These are phyloP conservation scores for Lepidochitona cinerea DNA, from an alignment of 2,888 invertebrate genomes.

Conservation along the genomic window DNA sequence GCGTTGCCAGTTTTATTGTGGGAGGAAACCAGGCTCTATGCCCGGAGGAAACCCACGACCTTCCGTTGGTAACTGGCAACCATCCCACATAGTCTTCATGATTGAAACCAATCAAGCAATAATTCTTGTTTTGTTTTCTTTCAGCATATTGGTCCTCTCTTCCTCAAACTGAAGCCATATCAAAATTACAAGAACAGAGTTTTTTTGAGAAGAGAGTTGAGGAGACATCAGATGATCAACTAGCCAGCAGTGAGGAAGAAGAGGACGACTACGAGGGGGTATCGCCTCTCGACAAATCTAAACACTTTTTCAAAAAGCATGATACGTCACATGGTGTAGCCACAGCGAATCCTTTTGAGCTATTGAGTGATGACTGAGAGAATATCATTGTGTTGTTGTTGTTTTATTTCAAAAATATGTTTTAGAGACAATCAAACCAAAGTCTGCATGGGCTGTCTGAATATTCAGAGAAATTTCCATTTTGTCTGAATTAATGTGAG, in stretches of 20 bases:
- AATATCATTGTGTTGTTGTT: too few species aligned
- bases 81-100: too few species aligned
- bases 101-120: too few species aligned
- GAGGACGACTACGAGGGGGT: constrained; percentile 47
- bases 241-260: constrained; percentile 29
- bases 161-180: constrained; percentile 74
- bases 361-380: constrained; percentile 14
- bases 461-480: too few species aligned
- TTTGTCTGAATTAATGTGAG: too few species aligned
- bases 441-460: too few species aligned
- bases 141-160: constrained; percentile 78
- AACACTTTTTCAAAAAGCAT: neutral
- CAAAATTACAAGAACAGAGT: constrained; percentile 74
- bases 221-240: constrained; percentile 20
- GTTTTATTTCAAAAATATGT: too few species aligned
- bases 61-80: too few species aligned
- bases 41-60: too few species aligned
- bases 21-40: too few species aligned
- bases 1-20: too few species aligned
- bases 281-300: neutral
- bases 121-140: constrained; percentile 2
- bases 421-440: too few species aligned
- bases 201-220: constrained; percentile 69
- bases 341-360: constrained; percentile 25
- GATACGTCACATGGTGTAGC: neutral